Conservation (phyloP, 2,888 invertebrate species). For the Machimus atricapillus region DNA sequence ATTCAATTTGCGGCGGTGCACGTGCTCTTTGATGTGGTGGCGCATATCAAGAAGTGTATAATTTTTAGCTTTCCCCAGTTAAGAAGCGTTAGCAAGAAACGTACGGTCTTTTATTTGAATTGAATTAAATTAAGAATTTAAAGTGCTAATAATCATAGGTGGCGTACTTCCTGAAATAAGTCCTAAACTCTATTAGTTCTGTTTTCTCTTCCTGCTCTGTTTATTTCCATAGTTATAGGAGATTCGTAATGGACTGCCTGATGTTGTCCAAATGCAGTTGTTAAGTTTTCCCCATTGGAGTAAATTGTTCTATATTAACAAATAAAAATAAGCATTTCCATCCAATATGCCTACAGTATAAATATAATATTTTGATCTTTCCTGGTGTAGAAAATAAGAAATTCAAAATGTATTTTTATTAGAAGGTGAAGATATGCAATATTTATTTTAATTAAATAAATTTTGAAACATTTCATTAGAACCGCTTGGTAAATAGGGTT, state of each 20-base stretch:
- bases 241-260: background rate
- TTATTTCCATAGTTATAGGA: background rate
- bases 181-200: background rate
- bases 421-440: no score
- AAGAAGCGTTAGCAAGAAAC: background rate
- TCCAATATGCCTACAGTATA: background rate
- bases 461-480: no score
- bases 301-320: background rate
- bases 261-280: background rate
- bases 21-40: slow-evolving; percentile 25
- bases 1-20: background rate
- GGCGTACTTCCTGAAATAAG: background rate
- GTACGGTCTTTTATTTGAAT: background rate
- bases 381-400: no score
- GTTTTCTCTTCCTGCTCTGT: background rate
- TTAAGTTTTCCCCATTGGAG: background rate
- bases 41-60: background rate
- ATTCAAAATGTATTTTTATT: no score
- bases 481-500: no score
- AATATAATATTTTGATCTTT: no score
- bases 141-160: background rate
- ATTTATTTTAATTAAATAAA: no score
- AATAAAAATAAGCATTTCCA: background rate
- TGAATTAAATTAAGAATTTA: background rate
- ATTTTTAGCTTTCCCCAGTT: slow-evolving; percentile 8